Conservation (phyloP, 2,797 vertebrate species). For the Sciurus vulgaris region DNA sequence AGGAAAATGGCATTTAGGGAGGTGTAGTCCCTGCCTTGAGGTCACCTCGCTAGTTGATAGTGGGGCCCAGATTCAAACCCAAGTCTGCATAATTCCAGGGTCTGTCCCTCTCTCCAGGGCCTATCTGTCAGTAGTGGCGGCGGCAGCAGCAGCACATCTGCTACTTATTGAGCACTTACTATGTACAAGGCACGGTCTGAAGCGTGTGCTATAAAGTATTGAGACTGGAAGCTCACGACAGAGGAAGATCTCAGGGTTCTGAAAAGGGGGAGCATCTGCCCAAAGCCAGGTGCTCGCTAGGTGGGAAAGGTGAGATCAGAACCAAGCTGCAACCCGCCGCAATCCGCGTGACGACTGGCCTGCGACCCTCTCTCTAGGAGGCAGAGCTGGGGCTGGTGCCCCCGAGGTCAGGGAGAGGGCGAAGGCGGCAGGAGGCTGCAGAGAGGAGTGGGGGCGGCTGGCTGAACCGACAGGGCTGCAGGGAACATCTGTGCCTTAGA, state of each 20-base stretch:
- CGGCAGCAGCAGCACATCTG: background rate
- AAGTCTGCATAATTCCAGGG: background rate
- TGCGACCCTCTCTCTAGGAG: background rate
- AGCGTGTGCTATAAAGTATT: background rate
- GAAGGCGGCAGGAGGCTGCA: background rate
- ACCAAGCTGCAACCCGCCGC: fast-evolving
- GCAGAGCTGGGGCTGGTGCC: background rate
- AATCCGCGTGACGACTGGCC: background rate
- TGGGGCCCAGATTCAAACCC: background rate
- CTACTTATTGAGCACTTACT: background rate
- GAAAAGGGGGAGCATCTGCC: background rate
- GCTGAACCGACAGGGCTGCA: background rate
- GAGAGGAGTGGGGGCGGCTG: background rate
- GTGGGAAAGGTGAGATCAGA: background rate
- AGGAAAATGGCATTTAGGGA: constrained; percentile 16
- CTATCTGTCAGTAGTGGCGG: background rate
- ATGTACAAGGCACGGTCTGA: background rate
- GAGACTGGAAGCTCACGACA: background rate
- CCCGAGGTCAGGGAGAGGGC: background rate
- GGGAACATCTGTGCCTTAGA: background rate
- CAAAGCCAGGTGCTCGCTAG: background rate
- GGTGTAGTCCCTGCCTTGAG: background rate
- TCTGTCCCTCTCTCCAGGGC: background rate
- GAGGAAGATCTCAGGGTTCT: background rate
- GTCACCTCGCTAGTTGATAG: background rate